Base-by-base conservation (phyloP, 2,888 invertebrate genomes). In the Caenorhabditis sulstoni region DNA sequence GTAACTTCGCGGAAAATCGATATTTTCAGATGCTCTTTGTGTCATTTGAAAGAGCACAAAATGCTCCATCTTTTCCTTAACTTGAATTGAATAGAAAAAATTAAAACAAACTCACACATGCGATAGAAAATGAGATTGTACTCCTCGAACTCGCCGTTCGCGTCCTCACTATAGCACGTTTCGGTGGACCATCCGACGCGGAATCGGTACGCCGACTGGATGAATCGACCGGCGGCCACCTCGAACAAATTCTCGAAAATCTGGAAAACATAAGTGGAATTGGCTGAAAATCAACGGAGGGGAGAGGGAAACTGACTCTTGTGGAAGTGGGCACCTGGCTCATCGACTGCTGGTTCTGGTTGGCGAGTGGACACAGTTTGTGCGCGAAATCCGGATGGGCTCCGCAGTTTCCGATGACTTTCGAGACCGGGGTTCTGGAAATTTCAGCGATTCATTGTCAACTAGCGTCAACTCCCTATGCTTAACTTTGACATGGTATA, bases 201-300 rank as follows among this genome's bases (percentile, higher is more conserved):
- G 90, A 94, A 94, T 90, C 92, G 94, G 90, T 93, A 94, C 90
- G 94, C 89, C 73, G 90, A 90, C 66, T 88, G 86, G 41, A 89
- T 83, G 81, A 88, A 91, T 20, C 87, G 76, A 35, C 90, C 90
- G 49, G 90, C 88, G 0, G 91, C 88, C 20, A 91, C 62, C 68
- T 89, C 88, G 88, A 84, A 89, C 11, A 83, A 58, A 23, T 82
- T 81, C 29, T 86, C 85, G 29, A 75, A 53, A 7, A 79, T 53
- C 74, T 74, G 59, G 16, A 67, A n/a, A n/a, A n/a, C n/a, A n/a
- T n/a, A n/a, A n/a, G n/a, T 49, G 7, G 79, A 59, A 45, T 62
- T 73, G 12, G 79, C 4, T 7, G 79, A 18, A 35, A 44, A 11
- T 50, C 11, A 11, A 14, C 2, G 41, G 41, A 11, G 41, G 5